Evolutionary conservation across 1,140 invertebrate genomes (phyloP), one percentile per base, ranked within the genome.

Genomic region (roundworm (Caenorhabditis elegans)): DNA sequence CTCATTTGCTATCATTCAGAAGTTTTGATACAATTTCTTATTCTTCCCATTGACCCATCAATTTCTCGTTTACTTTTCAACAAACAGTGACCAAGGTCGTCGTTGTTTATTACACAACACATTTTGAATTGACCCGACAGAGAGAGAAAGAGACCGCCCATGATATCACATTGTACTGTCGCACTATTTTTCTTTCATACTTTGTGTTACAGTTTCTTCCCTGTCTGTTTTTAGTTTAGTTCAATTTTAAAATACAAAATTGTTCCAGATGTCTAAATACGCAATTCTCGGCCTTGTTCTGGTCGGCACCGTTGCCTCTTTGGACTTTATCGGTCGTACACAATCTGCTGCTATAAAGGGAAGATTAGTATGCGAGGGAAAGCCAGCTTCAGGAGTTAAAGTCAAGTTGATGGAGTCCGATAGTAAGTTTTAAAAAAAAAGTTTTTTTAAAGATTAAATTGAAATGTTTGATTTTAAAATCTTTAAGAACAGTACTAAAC

Each of bases 341-440:
- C 80, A 81, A 46, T 81, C 80, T 8, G 80, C 70, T 19, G 80
- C 65, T 13, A 49, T 80, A n/a, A 81, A 49, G 5, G 80, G 80
- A 49, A 81, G 26, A 60, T 10, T 81, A 1, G 26, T 65, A 4
- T 81, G 80, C 13, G 80, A 81, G 31, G 80, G 80, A 39, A 81
- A 81, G 80, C 80, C 80, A 31, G 39, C 43, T 19, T 76, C 65
- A 3, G 80, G 80, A 17, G 80, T 76, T 6, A 65, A 81, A 76
- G 60, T 81, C 28, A 81, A 77, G 22, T 28, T 81, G 43, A 81
- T 81, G 80, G 80, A 81, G 26, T 81, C 80, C 17, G 80, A 81
- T 36, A 81, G 43, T 77, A 0, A 31, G 43, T 77, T 31, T 77
- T n/a, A n/a, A n/a, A n/a, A n/a, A n/a, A n/a, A n/a, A n/a, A n/a